These are phyloP conservation scores for Ginglymostoma cirratum DNA, from an alignment of 2,113 vertebrate genomes.

Conservation along the genomic window DNA sequence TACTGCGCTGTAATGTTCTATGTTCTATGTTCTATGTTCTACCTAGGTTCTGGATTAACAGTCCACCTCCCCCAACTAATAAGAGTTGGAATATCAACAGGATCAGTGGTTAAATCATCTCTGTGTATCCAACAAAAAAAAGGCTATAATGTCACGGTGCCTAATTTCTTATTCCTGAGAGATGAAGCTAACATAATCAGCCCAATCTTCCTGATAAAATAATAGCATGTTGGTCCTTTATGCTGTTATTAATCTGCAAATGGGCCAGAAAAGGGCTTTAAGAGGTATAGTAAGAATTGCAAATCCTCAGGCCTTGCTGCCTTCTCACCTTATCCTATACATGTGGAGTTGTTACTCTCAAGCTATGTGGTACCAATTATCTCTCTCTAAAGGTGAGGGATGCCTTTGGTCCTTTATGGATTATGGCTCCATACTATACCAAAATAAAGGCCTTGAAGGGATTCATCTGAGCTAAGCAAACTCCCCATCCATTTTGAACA, in stretches of 20 bases:
- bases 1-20: too few relatives aligned
- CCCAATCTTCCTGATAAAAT: background rate
- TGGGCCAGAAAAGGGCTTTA: background rate
- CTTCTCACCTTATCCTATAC: too few relatives aligned
- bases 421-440: too few relatives aligned
- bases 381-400: too few relatives aligned
- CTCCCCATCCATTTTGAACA: background rate
- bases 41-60: too few relatives aligned
- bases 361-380: too few relatives aligned
- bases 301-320: background rate
- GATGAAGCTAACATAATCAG: background rate
- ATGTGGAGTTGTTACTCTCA: too few relatives aligned
- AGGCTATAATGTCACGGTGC: background rate
- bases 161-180: background rate
- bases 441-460: too few relatives aligned
- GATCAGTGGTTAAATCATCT: background rate
- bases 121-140: background rate
- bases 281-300: background rate
- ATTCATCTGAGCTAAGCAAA: too few relatives aligned
- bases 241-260: background rate
- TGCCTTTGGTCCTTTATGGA: too few relatives aligned
- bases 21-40: too few relatives aligned
- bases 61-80: background rate
- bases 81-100: background rate
- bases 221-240: background rate